A percentile compares a stretch with the other conserved stretches of the same genome.
These are phyloP conservation scores for Dermatemys mawii DNA, from an alignment of 2,113 vertebrate species.

Conservation along the genomic window DNA sequence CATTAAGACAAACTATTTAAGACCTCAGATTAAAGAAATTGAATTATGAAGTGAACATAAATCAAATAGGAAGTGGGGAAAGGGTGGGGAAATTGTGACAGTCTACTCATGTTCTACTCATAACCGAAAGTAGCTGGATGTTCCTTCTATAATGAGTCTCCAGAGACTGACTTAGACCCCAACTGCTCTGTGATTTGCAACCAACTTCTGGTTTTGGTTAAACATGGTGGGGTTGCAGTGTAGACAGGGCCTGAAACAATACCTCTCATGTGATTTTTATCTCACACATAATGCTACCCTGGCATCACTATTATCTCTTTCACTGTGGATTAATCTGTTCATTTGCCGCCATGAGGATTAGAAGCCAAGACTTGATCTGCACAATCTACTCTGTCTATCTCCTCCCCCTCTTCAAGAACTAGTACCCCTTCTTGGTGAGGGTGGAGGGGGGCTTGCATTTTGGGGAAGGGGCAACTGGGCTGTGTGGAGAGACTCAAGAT, in stretches of 20 bases:
- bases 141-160: not conserved
- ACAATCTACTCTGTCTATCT: not conserved
- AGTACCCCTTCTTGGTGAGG: not conserved
- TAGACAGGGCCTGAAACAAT: not conserved
- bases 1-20: not conserved
- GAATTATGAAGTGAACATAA: not conserved
- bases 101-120: fast-evolving
- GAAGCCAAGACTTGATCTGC: not conserved
- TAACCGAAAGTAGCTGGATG: not conserved
- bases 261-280: not conserved
- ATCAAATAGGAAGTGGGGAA: not conserved
- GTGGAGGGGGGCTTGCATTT: not conserved
- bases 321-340: not conserved
- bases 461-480: not conserved
- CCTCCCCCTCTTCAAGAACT: not conserved
- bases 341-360: not conserved
- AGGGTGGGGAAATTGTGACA: not conserved
- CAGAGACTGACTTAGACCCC: not conserved
- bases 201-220: not conserved
- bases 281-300: not conserved
- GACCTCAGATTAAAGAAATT: not conserved
- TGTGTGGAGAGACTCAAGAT: not conserved
- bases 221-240: not conserved
- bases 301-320: not conserved
- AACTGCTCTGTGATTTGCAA: not conserved